Percentiles rank a stretch among this genome's conserved stretches.
phyloP scores from a whole-genome alignment of 2,888 invertebrate genomes.

The Hermodice carunculata region DNA sequence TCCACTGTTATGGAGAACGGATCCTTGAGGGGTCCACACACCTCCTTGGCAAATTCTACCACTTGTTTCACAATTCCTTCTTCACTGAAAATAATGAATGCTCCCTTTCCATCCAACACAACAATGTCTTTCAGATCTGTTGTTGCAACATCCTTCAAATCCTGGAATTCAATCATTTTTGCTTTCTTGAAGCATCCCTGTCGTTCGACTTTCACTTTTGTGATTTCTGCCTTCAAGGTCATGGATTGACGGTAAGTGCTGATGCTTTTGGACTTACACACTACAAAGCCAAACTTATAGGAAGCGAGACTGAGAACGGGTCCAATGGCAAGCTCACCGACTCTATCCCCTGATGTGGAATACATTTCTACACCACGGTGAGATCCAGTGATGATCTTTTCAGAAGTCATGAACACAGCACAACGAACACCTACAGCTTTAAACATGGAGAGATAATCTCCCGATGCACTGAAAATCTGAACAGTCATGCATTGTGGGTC shows the following conservation, averaged over 20 bases:
- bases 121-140: conserved; percentile 10
- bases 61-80: conserved; percentile 7
- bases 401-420: conserved; percentile 16
- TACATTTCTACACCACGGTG: conserved; percentile 34
- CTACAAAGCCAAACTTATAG: conserved; percentile 29
- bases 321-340: conserved; percentile 13
- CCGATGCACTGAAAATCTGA: conserved; percentile 27
- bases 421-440: conserved; percentile 29
- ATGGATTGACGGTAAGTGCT: conserved; percentile 12
- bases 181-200: conserved; percentile 5
- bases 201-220: neutral
- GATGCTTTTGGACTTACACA: conserved; percentile 16
- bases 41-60: conserved; percentile 12
- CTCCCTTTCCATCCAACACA: conserved; percentile 13
- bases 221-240: conserved; percentile 11
- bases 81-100: conserved; percentile 15
- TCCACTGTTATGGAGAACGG: conserved; percentile 26
- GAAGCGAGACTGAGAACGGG: conserved; percentile 4
- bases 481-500: conserved; percentile 28
- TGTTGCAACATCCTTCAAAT: conserved; percentile 22
- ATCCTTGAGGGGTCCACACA: conserved; percentile 19
- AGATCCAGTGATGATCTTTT: conserved; percentile 26
- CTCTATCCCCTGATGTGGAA: neutral
- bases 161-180: conserved; percentile 16
- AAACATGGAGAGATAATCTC: conserved; percentile 29